Percentiles rank a stretch among this genome's conserved stretches.
phyloP scores from a whole-genome alignment of 2,797 vertebrate species.

The Dicrostonyx torquatus region DNA sequence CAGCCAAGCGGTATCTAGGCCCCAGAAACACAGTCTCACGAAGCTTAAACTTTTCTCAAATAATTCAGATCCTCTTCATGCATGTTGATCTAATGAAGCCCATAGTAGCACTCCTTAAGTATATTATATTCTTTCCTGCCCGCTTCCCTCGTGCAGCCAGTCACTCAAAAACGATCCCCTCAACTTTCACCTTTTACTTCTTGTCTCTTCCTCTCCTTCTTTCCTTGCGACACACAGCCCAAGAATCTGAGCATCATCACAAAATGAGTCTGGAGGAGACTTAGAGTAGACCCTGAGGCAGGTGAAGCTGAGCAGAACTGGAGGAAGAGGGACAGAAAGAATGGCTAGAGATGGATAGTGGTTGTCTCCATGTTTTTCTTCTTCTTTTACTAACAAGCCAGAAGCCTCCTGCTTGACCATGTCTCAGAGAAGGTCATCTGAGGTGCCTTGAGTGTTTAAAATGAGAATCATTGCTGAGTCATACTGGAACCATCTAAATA shows the following conservation, averaged over 20 bases:
- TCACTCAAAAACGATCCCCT: background rate
- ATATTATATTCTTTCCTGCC: background rate
- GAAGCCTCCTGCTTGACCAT: background rate
- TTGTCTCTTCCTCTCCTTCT: too few relatives aligned
- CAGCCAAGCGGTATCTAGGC: constrained; percentile 34
- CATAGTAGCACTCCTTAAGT: background rate
- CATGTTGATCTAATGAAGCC: background rate
- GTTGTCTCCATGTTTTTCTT: background rate
- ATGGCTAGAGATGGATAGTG: background rate
- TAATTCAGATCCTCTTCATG: constrained; percentile 2
- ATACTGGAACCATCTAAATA: background rate
- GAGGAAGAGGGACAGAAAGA: background rate
- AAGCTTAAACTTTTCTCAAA: background rate
- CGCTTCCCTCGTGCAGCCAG: background rate
- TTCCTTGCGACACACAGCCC: background rate
- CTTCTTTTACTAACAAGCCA: background rate
- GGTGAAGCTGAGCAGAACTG: background rate
- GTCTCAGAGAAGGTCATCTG: background rate
- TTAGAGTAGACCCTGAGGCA: background rate
- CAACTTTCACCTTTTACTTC: background rate
- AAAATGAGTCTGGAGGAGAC: background rate
- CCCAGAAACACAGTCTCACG: constrained; percentile 38
- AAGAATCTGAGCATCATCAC: background rate
- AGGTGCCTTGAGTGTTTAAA: background rate
- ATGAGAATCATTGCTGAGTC: background rate